Conservation (phyloP, 2,113 vertebrate genomes). For the Otolemur garnettii region DNA sequence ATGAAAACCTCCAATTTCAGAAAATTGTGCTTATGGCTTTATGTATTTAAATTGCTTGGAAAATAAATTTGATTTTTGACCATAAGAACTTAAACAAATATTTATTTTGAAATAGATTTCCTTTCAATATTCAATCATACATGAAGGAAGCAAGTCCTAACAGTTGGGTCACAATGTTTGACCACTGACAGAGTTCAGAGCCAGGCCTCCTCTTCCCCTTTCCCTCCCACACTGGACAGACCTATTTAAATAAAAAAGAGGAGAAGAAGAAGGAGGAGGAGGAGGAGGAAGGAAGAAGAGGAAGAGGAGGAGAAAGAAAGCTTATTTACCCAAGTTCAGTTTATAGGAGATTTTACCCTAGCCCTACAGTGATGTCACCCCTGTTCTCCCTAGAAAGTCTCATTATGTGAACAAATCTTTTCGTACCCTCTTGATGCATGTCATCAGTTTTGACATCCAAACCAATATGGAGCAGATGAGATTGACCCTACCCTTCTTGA, state of each 20-base stretch:
- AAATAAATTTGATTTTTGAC: background rate
- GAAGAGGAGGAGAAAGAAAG: background rate
- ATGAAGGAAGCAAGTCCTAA: background rate
- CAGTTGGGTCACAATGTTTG: background rate
- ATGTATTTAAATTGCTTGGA: background rate
- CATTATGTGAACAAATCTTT: background rate
- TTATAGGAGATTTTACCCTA: background rate
- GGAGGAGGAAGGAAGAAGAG: no score
- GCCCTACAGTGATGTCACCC: background rate
- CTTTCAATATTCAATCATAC: background rate
- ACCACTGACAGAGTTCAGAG: background rate
- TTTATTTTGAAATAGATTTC: background rate
- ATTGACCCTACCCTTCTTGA: accelerated
- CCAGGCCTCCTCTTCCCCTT: accelerated
- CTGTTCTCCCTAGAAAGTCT: background rate
- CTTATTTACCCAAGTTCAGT: background rate
- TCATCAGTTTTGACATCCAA: background rate
- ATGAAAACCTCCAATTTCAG: background rate
- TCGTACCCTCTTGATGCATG: background rate
- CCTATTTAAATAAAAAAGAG: background rate
- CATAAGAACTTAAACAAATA: background rate
- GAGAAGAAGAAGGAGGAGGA: background rate
- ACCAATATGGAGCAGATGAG: no score
- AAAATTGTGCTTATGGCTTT: background rate
- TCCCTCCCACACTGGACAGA: background rate